A percentile compares a stretch with the other conserved stretches of the same genome.
phyloP scores from a whole-genome alignment of 2,797 vertebrate genomes.

The Chelmon rostratus region DNA sequence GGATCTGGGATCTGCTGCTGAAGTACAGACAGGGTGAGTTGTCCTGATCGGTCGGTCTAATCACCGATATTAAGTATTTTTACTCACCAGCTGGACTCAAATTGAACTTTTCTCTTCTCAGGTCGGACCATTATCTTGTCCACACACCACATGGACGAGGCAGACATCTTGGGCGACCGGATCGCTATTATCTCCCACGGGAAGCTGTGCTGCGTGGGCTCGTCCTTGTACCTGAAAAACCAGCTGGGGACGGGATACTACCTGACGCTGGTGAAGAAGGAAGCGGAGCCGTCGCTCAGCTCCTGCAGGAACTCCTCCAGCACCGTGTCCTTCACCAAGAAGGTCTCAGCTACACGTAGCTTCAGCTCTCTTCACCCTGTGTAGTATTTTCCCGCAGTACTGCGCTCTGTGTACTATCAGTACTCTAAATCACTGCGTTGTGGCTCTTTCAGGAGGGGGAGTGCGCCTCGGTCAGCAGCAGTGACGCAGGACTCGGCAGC shows the following conservation, averaged over 20 bases:
- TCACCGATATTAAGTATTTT: background rate
- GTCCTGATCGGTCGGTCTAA: too few species aligned
- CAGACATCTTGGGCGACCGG: constrained; percentile 94
- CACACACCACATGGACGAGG: constrained; percentile 99
- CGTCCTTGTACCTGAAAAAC: constrained; percentile 96
- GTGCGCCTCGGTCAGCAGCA: constrained; percentile 94
- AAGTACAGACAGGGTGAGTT: constrained; percentile 93
- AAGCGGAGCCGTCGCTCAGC: constrained; percentile 90
- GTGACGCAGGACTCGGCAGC: constrained; percentile 96
- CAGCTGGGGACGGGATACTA: constrained; percentile 97
- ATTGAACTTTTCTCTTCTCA: constrained; percentile 56
- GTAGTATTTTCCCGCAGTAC: background rate
- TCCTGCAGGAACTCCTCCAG: constrained; percentile 96
- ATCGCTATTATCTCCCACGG: constrained; percentile 99
- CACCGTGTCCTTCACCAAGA: constrained; percentile 93
- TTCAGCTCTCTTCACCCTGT: background rate
- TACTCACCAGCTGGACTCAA: background rate
- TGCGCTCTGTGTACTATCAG: background rate
- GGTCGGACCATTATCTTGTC: constrained; percentile 97
- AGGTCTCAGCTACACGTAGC: constrained; percentile 74
- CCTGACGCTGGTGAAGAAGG: constrained; percentile 95
- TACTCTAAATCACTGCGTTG: background rate
- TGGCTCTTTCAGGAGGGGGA: constrained; percentile 87
- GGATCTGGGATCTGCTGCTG: constrained; percentile 97
- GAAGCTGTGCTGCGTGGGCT: constrained; percentile 96